Base-by-base conservation (phyloP, 2,113 vertebrate genomes). In the Gnathochromis pfefferi region DNA sequence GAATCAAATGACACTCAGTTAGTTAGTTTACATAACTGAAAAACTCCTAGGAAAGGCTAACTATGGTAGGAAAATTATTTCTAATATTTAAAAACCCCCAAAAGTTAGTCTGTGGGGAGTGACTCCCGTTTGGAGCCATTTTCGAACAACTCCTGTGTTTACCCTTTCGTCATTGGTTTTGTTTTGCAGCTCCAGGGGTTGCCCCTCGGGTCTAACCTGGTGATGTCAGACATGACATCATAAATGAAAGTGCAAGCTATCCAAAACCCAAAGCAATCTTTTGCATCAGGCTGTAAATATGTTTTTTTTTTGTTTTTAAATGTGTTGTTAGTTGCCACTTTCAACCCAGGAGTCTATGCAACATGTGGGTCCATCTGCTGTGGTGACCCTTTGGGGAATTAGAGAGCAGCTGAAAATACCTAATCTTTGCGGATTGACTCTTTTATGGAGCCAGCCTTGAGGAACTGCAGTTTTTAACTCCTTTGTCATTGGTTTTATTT, bases 141-240 rank as follows among this genome's bases (percentile, higher is more conserved):
- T 35, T 65, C 0, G 17, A 65, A 11, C 31, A 65, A 65, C 23
- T 57, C 23, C 21, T 8, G 12, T 26, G 4, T 8, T 57, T 57
- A 57, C 5, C 17, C 31, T 35, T 35, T 65, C 0, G 6, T 65
- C 17, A 38, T 38, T 65, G 31, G 60, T 65, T 65, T 65, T 35
- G 31, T 38, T 65, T n/a, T 65, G 10, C 31, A 65, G 17, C 60
- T n/a, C 31, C 31, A 65, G 31, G 60, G 60, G 31, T 35, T n/a
- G 6, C 31, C 31, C 9, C 17, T 5, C 4, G 17, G 17, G 17
- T n/a, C 60, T 35, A 35, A 65, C 31, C 60, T 35, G 12, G 60
- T 65, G 60, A 65, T 65, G 31, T 65, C 60, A 35, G 10, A 65
- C 10, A 65, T 65, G 31, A n/a, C 60, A 12, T 65, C 60, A 38